These are phyloP conservation scores for Carcina quercana DNA, from an alignment of 2,888 invertebrate genomes.

Conservation along the genomic window DNA sequence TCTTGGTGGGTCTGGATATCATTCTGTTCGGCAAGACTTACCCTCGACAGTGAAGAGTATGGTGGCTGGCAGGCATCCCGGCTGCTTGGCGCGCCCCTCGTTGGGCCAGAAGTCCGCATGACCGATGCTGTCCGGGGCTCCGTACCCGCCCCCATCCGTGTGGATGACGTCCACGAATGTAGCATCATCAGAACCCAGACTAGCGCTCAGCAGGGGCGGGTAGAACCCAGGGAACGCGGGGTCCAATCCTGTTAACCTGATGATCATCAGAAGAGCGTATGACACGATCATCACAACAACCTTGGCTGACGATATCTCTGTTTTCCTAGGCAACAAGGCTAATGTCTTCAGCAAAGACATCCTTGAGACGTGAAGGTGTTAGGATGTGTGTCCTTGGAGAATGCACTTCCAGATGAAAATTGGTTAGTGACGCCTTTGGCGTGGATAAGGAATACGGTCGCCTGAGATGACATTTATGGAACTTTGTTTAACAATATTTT, in stretches of 20 bases:
- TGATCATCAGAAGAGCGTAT: too few species aligned
- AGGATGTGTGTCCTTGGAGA: background rate
- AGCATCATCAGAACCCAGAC: conserved; percentile 41
- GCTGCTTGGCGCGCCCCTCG: conserved; percentile 55
- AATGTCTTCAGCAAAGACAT: background rate
- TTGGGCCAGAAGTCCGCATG: conserved; percentile 68
- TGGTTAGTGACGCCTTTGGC: too few species aligned
- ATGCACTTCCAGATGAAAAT: background rate
- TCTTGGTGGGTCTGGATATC: too few species aligned
- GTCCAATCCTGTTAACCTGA: conserved; percentile 54
- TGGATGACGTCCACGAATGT: conserved; percentile 64
- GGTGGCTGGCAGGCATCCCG: conserved; percentile 49
- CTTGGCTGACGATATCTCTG: background rate
- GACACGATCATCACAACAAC: background rate
- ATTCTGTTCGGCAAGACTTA: too few species aligned
- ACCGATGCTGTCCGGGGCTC: conserved; percentile 33
- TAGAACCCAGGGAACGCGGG: conserved; percentile 65
- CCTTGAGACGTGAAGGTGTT: background rate
- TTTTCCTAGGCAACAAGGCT: background rate
- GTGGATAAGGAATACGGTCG: too few species aligned
- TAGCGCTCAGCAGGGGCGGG: conserved; percentile 28
- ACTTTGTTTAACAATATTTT: too few species aligned
- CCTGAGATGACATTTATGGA: too few species aligned
- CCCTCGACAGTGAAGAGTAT: conserved; percentile 37
- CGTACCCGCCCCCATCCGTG: conserved; percentile 58